A percentile compares a stretch with the other conserved stretches of the same genome.
phyloP scores from a whole-genome alignment of 2,888 invertebrate genomes.

The Trichacis sp. region DNA sequence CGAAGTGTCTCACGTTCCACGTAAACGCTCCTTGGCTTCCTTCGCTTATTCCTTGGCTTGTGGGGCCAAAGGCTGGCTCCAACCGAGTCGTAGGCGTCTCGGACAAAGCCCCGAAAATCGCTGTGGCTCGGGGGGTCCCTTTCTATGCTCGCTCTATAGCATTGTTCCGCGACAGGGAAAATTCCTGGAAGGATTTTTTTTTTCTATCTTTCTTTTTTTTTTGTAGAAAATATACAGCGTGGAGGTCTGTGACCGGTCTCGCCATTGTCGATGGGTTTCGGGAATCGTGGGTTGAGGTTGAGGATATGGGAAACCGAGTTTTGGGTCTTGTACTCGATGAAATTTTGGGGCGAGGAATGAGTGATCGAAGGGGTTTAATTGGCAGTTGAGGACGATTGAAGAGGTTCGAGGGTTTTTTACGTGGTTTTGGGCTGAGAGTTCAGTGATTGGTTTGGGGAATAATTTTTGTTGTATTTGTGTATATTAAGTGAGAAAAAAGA shows the following conservation, averaged over 20 bases:
- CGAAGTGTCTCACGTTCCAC: constrained; percentile 43
- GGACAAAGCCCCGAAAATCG: constrained; percentile 35
- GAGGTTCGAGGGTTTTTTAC: too few species aligned
- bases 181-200: constrained; percentile 63
- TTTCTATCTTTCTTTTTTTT: too few species aligned
- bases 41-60: constrained; percentile 9
- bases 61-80: too few species aligned
- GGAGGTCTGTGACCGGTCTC: constrained; percentile 13
- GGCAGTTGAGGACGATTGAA: too few species aligned
- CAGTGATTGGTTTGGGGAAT: too few species aligned
- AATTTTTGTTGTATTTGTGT: too few species aligned
- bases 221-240: constrained; percentile 38
- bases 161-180: constrained; percentile 47
- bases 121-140: constrained; percentile 19
- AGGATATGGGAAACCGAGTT: not conserved
- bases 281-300: constrained; percentile 20
- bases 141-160: constrained; percentile 30
- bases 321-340: not conserved
- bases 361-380: too few species aligned
- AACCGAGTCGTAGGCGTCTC: constrained; percentile 23
- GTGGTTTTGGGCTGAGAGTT: too few species aligned
- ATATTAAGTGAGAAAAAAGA: too few species aligned
- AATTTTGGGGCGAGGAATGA: not conserved
- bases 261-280: constrained; percentile 18
- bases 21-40: constrained; percentile 18